Evolutionary conservation across 2,113 vertebrate genomes (phyloP).

Genomic region (Ornithorhynchus anatinus): DNA sequence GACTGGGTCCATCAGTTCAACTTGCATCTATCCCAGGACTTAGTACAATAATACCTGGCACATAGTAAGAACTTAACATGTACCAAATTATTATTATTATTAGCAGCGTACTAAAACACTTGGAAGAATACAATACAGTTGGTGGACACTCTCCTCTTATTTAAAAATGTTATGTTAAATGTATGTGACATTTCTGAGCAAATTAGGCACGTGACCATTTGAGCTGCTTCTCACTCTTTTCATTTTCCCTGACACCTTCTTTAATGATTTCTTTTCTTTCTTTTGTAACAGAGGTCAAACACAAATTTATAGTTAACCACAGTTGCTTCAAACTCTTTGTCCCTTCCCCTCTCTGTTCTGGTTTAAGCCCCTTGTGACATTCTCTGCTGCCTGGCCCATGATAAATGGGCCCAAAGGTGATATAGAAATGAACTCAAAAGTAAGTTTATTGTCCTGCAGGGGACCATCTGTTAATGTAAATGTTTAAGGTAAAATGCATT

Average conservation of each 20-base stretch:
- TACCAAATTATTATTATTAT: too few species aligned
- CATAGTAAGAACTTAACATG: too few species aligned
- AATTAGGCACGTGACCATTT: neutral
- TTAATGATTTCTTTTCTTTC: constrained; percentile 18
- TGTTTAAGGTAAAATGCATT: constrained; percentile 76
- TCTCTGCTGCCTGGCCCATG: constrained; percentile 47
- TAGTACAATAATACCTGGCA: too few species aligned
- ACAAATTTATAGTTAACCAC: constrained; percentile 50
- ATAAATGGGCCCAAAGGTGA: constrained; percentile 64
- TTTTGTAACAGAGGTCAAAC: constrained; percentile 56
- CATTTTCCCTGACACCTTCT: neutral
- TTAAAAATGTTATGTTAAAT: too few species aligned
- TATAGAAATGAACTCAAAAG: constrained; percentile 68
- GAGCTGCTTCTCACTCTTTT: neutral
- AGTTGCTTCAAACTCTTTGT: constrained; percentile 41
- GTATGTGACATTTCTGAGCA: neutral
- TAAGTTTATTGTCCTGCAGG: constrained; percentile 70
- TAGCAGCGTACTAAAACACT: too few species aligned
- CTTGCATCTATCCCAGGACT: too few species aligned
- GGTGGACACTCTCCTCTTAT: too few species aligned
- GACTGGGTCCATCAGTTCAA: too few species aligned
- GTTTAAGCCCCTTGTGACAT: constrained; percentile 51
- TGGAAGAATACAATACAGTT: too few species aligned
- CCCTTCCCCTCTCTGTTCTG: constrained; percentile 50
- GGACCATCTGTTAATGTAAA: constrained; percentile 81